Conservation (phyloP, 2,888 invertebrate genomes). For the Chromoteleia sp. region DNA sequence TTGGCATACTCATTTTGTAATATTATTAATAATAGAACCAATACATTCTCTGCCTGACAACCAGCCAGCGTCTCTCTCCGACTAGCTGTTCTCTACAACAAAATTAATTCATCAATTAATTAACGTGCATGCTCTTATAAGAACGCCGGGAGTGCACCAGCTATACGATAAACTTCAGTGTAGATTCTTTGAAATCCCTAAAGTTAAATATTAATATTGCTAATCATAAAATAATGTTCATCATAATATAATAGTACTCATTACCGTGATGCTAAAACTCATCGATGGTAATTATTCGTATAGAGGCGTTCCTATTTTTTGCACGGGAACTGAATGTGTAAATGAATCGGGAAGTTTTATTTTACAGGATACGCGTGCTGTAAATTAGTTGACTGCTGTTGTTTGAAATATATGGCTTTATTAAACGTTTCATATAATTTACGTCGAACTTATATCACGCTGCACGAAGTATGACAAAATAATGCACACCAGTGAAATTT, state of each 20-base stretch:
- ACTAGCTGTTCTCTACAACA: slow-evolving; percentile 61
- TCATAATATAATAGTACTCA: slow-evolving; percentile 10
- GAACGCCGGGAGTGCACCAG: slow-evolving; percentile 35
- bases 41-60: slow-evolving; percentile 71
- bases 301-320: neutral
- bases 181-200: slow-evolving; percentile 28
- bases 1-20: slow-evolving; percentile 62
- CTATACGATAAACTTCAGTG: slow-evolving; percentile 42
- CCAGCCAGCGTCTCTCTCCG: slow-evolving; percentile 34
- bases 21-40: slow-evolving; percentile 77
- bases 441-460: slow-evolving; percentile 4
- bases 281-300: neutral
- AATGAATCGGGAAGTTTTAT: slow-evolving; percentile 10
- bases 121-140: slow-evolving; percentile 70
- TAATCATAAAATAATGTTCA: slow-evolving; percentile 29
- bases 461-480: slow-evolving; percentile 9
- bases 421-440: slow-evolving; percentile 8
- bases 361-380: neutral
- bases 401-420: slow-evolving; percentile 2
- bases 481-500: neutral
- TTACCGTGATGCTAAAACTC: neutral
- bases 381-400: neutral
- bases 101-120: slow-evolving; percentile 78
- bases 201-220: slow-evolving; percentile 45
- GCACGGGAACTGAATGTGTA: neutral